phyloP scores from a whole-genome alignment of 2,113 vertebrate genomes.

The Sphyrna mokarran region DNA sequence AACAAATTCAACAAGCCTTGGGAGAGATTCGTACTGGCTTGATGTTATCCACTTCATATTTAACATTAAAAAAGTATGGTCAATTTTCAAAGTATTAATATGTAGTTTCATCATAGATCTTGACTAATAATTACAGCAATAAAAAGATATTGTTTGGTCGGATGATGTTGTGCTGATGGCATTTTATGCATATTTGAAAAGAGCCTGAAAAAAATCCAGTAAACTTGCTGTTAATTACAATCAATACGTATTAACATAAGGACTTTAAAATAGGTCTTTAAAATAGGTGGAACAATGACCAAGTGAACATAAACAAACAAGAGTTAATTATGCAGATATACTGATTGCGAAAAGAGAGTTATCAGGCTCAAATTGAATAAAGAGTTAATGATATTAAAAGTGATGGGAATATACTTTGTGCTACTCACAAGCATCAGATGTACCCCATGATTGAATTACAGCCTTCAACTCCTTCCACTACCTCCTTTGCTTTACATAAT shows the following conservation, averaged over 20 bases:
- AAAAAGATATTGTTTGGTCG: neutral
- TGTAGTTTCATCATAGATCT: neutral
- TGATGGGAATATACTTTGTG: neutral
- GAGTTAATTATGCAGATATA: constrained; percentile 14
- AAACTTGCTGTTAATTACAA: neutral
- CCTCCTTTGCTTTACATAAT: neutral
- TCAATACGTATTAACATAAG: neutral
- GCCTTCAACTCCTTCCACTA: neutral
- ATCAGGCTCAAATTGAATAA: neutral
- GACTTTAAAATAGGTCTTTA: neutral
- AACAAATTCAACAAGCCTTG: neutral
- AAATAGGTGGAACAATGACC: neutral
- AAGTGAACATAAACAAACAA: neutral
- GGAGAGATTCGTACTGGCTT: neutral
- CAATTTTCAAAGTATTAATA: no score
- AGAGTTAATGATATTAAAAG: neutral
- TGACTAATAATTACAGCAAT: neutral
- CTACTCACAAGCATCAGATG: neutral
- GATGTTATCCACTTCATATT: neutral
- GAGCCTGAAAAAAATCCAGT: neutral
- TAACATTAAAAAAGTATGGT: no score
- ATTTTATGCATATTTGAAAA: constrained; percentile 1
- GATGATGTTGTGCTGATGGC: neutral
- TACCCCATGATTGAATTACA: constrained; percentile 21
- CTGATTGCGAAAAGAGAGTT: neutral